Evolutionary conservation across 2,113 vertebrate genomes (phyloP), one percentile per base, ranked within the genome.

Genomic region (Lophura nycthemera): DNA sequence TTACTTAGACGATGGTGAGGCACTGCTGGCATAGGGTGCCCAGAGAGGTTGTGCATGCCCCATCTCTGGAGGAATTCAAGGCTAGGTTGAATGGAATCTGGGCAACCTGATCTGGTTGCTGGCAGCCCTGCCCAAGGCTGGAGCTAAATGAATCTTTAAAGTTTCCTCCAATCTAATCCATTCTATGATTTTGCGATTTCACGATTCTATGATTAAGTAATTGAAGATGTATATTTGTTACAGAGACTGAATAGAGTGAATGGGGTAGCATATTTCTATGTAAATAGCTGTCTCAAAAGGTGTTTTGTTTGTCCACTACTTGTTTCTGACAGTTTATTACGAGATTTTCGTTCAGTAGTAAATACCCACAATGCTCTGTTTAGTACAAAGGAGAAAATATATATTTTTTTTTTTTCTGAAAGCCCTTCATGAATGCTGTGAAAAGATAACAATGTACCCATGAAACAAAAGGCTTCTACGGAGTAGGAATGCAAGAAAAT

Each of bases 381-480:
- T 77, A 71, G 24, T 59, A 60, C 2, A 78, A 83, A 87, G 27
- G 38, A 85, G 29, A 34, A 83, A 76, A 80, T 2, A 38, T 32
- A 45, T 19, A 45, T 45, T 19, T 19, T 40, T 42, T 38, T 40
- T 40, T 87, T 78, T 57, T 8, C 47, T 11, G 29, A 57, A 65
- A 86, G 20, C 4, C 22, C 17, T 74, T 38, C 27, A 22, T 92
- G 57, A 86, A 56, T 89, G 52, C 38, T 30, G 38, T 60, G 61
- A 64, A 81, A 74, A 89, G 19, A 57, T 89, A 87, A 22, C 59
- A 89, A 48, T 83, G 52, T 69, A 83, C 15, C 18, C 74, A 4
- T 83, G 73, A 90, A 95, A 92, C 65, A 95, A 94, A 94, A 92
- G 82, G 21, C 54, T 77, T 87, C 79, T 86, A 57, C 52, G 88